Base-by-base conservation (phyloP, 2,797 vertebrate genomes). In the Leontopithecus rosalia region DNA sequence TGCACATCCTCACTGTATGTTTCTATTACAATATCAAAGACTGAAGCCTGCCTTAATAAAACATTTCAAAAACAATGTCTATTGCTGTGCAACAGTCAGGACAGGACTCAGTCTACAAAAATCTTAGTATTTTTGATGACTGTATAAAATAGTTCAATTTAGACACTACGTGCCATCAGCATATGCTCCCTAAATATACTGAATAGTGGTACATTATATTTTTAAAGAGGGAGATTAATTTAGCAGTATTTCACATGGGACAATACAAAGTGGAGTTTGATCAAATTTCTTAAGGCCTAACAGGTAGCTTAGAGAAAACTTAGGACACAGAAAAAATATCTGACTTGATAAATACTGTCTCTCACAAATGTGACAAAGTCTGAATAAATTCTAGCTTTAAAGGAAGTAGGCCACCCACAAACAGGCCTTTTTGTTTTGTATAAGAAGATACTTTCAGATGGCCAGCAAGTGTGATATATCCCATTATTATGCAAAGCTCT, bases 11-110 rank as follows among this genome's bases (percentile, higher is more conserved):
- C 14, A 58, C n/a, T 48, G 1, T 33, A 57, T n/a, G 41, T 88
- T 95, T 90, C 61, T 67, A 77, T 82, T 93, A 91, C 30, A 95
- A 24, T 33, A 50, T 76, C 30, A 80, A 91, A 91, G 76, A 76
- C 8, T 89, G 33, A 90, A 91, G 52, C 1, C 5, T 70, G 36
- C 19, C 52, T 75, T 91, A 8, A 61, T 81, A 72, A 52, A 82
- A 95, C 24, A 3, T 55, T 81, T 95, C 33, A 43, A 84, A 96
- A 80, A 86, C 13, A 22, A 20, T 52, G 15, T 64, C 5, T 7
- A 61, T 73, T 95, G 95, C 43, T 52, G 17, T 81, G 57, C 64
- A 92, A 76, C 4, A 79, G 15, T 73, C 48, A 88, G 90, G 36
- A 89, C 10, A 67, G 10, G 67, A 52, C 24, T 86, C 73, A 46